Evolutionary conservation across 30 jellyfish, hydroid and myxozoan genomes (phyloP).

Genomic region (Cassiopea xamachana): DNA sequence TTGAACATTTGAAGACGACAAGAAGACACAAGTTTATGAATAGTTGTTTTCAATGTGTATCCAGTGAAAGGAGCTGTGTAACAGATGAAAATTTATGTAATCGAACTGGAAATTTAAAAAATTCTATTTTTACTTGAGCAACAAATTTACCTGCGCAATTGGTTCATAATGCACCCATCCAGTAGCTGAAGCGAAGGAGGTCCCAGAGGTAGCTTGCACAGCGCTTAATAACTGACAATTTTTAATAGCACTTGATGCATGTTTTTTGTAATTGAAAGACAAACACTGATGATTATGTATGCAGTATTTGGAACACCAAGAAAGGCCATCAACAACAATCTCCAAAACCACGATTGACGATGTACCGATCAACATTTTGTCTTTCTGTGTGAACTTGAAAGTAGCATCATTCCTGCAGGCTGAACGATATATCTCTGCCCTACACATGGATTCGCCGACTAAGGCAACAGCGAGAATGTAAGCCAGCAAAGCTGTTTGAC

Average conservation of each 20-base stretch:
- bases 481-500: not conserved
- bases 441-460: not conserved
- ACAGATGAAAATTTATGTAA: too few species aligned
- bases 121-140: too few species aligned
- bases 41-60: too few species aligned
- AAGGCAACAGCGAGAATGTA: not conserved
- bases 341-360: not conserved
- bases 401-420: conserved; percentile 13
- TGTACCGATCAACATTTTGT: not conserved
- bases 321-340: not conserved
- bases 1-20: too few species aligned
- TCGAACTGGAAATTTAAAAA: too few species aligned
- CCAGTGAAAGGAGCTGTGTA: too few species aligned
- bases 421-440: conserved; percentile 8
- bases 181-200: not conserved
- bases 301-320: not conserved
- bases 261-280: conserved; percentile 22
- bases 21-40: too few species aligned
- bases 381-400: not conserved
- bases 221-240: conserved; percentile 9
- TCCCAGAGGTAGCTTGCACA: not conserved
- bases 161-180: conserved; percentile 37
- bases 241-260: not conserved
- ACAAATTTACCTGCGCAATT: conserved; percentile 8
- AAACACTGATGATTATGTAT: not conserved